Percentiles rank a stretch among this genome's conserved stretches.
Evolutionary conservation across 2,797 vertebrate genomes (phyloP).

Genomic region (Myotis pilosus): DNA sequence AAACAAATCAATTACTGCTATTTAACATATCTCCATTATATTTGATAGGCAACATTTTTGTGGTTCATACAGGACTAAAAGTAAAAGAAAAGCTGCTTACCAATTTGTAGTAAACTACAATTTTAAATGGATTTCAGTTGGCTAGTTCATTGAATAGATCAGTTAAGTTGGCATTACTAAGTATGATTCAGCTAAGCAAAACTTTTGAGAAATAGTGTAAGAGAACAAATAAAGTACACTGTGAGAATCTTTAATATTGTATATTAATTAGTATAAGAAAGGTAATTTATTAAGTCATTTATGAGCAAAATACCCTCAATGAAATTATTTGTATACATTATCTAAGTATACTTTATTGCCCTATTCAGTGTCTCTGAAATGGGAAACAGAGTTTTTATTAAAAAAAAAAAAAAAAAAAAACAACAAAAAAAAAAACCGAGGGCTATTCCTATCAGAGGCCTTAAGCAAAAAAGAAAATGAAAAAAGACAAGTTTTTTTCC

Average conservation of each 20-base stretch:
- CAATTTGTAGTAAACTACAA: not conserved
- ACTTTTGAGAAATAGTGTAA: not conserved
- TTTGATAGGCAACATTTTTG: not conserved
- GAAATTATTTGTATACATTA: not conserved
- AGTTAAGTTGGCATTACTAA: not conserved
- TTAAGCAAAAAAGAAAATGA: conserved; percentile 26
- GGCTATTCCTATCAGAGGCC: conserved; percentile 12
- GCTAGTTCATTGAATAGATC: not conserved
- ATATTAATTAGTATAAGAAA: not conserved
- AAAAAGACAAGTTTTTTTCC: conserved; percentile 10
- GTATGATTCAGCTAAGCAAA: not conserved
- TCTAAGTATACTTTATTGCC: not conserved
- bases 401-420: no score
- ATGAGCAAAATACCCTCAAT: not conserved
- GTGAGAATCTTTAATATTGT: not conserved
- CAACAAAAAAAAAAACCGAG: no score
- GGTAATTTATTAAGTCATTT: not conserved
- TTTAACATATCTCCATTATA: not conserved
- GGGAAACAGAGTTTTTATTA: conserved; percentile 34
- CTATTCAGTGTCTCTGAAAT: not conserved
- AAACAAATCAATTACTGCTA: not conserved
- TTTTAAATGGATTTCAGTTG: not conserved
- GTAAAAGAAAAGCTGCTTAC: not conserved
- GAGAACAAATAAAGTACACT: not conserved
- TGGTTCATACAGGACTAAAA: not conserved